Conservation (phyloP, 1,140 invertebrate species). For the Drosophila murphyi region DNA sequence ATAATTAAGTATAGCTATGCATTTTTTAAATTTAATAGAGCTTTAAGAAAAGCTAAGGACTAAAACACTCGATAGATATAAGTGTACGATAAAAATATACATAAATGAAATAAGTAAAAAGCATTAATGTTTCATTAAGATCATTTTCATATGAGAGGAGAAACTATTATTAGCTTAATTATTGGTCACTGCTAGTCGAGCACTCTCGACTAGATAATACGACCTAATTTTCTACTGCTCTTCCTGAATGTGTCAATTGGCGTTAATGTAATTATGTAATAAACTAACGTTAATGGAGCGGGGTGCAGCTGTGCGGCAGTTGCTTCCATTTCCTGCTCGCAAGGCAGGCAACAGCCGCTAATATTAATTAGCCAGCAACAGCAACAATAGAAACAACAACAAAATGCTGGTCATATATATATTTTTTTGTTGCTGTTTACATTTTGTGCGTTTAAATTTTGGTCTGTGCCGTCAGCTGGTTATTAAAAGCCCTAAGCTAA, state of each 20-base stretch:
- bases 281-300: slow-evolving; percentile 47
- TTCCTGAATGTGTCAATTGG: slow-evolving; percentile 50
- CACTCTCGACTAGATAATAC: no score
- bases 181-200: no score
- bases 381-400: slow-evolving; percentile 26
- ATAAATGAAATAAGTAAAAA: no score
- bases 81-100: no score
- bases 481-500: slow-evolving; percentile 66
- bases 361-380: slow-evolving; percentile 68
- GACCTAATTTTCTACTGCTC: background rate
- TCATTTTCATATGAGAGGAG: no score
- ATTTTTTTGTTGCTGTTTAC: slow-evolving; percentile 34
- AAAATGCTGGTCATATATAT: slow-evolving; percentile 19
- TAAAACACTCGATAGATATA: no score
- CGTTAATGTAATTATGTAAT: slow-evolving; percentile 78
- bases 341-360: slow-evolving; percentile 65
- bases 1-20: no score
- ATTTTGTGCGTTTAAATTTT: slow-evolving; percentile 30
- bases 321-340: slow-evolving; percentile 45
- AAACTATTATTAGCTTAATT: no score
- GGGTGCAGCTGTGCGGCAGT: slow-evolving; percentile 39
- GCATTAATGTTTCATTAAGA: no score
- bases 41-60: no score
- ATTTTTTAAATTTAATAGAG: no score
- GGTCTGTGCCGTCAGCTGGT: slow-evolving; percentile 35